Evolutionary conservation across 2,797 vertebrate species (phyloP).

Genomic region (Mus minutoides): DNA sequence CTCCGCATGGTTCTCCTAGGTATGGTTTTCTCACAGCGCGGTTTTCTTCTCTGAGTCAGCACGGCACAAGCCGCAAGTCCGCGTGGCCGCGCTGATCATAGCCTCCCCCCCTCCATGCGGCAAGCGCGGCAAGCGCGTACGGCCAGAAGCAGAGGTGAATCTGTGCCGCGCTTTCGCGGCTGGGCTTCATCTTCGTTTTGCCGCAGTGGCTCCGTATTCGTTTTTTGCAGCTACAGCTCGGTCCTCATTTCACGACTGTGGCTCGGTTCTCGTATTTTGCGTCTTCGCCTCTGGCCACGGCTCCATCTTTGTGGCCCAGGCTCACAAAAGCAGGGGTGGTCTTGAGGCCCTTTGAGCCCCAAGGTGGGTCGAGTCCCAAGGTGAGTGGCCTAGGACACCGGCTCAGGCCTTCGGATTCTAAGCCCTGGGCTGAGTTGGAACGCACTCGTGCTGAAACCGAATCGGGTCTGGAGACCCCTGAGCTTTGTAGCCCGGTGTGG

Average conservation of each 20-base stretch:
- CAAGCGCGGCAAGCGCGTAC: no score
- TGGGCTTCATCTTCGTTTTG: not conserved
- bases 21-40: not conserved
- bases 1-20: not conserved
- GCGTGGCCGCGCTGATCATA: not conserved
- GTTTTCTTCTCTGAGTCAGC: not conserved
- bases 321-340: not conserved
- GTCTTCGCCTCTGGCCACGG: accelerated
- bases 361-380: not conserved
- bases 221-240: no score
- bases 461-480: not conserved
- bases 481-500: not conserved
- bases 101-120: not conserved
- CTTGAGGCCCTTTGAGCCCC: not conserved
- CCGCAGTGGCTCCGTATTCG: not conserved
- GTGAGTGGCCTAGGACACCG: not conserved
- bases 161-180: not conserved
- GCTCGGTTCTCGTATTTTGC: not conserved
- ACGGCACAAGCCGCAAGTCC: not conserved
- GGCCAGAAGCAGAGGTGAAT: not conserved
- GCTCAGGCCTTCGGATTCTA: not conserved
- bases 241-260: not conserved
- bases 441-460: not conserved
- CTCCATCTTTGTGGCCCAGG: not conserved
- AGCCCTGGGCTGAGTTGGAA: not conserved